These are phyloP conservation scores for Balanococcus diminutus DNA, from an alignment of 2,888 invertebrate genomes.

Conservation along the genomic window DNA sequence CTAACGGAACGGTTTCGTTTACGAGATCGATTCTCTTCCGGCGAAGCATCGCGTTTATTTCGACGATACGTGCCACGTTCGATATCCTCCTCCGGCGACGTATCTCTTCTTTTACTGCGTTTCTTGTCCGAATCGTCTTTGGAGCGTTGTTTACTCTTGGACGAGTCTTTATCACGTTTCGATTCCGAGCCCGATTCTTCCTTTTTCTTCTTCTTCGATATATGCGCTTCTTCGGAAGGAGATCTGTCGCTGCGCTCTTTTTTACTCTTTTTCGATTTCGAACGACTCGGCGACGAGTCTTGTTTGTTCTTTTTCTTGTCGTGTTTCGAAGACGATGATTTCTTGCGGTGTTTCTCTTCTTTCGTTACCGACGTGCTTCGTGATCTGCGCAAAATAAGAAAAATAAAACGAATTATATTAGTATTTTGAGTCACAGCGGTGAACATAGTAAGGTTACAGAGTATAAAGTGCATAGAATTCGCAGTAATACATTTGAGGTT, in stretches of 20 bases:
- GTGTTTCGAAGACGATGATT: slow-evolving; percentile 26
- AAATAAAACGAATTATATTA: neutral
- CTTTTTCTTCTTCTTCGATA: neutral
- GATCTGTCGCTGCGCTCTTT: neutral
- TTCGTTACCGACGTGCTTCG: neutral
- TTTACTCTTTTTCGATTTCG: slow-evolving; percentile 33
- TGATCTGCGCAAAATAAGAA: slow-evolving; percentile 12
- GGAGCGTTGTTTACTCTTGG: neutral
- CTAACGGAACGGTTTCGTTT: neutral
- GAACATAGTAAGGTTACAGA: too few species aligned
- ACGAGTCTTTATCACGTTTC: slow-evolving; percentile 14
- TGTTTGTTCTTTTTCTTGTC: slow-evolving; percentile 13
- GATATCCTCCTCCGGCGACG: neutral
- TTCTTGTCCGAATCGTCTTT: neutral
- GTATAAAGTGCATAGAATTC: too few species aligned
- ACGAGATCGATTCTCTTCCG: neutral
- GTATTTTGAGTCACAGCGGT: neutral
- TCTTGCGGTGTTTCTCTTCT: slow-evolving; percentile 1
- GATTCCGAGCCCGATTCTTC: neutral
- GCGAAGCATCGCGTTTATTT: neutral
- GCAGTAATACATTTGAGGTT: neutral
- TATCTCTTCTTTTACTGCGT: slow-evolving; percentile 5
- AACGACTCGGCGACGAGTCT: neutral
- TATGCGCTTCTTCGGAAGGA: neutral
- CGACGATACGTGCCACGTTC: neutral